Conservation (phyloP, 53 echinoderm and acorn worm species). For the Echinometra lucunter region DNA sequence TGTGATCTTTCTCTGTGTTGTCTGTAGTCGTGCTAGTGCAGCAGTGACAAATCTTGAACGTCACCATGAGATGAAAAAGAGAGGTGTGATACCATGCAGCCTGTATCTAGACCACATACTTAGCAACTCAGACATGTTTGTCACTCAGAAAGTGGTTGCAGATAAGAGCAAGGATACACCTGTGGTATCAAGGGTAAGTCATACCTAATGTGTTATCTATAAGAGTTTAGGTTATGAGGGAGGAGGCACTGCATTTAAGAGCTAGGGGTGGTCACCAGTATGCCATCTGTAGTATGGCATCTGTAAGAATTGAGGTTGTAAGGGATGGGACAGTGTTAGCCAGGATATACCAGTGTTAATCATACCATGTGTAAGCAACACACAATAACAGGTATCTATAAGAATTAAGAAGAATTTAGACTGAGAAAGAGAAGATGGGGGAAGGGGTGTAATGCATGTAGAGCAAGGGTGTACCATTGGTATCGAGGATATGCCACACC, state of each 20-base stretch:
- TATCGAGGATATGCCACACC: background rate
- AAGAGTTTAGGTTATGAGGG: background rate
- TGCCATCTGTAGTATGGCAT: too few relatives aligned
- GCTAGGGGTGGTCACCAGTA: too few relatives aligned
- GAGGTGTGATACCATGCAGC: conserved; percentile 95
- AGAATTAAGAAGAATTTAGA: too few relatives aligned
- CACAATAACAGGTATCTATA: background rate
- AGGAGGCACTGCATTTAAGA: too few relatives aligned
- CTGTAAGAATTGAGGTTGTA: background rate
- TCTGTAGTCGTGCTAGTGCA: conserved; percentile 95
- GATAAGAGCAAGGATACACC: conserved; percentile 75
- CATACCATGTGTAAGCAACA: background rate
- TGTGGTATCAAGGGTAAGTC: conserved; percentile 52
- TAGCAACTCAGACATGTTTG: conserved; percentile 80
- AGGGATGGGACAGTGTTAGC: background rate
- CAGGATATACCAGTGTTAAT: background rate
- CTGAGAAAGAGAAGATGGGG: conserved; percentile 24
- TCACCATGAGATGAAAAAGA: conserved; percentile 95
- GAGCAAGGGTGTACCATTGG: conserved; percentile 65
- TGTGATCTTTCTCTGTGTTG: background rate
- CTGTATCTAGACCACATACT: conserved; percentile 94
- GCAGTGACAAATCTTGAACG: conserved; percentile 90
- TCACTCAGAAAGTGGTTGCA: conserved; percentile 71
- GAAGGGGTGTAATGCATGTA: conserved; percentile 60
- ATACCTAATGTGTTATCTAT: background rate